Conservation (phyloP, 2,113 vertebrate species). For the Ptychochromis oligacanthus region DNA sequence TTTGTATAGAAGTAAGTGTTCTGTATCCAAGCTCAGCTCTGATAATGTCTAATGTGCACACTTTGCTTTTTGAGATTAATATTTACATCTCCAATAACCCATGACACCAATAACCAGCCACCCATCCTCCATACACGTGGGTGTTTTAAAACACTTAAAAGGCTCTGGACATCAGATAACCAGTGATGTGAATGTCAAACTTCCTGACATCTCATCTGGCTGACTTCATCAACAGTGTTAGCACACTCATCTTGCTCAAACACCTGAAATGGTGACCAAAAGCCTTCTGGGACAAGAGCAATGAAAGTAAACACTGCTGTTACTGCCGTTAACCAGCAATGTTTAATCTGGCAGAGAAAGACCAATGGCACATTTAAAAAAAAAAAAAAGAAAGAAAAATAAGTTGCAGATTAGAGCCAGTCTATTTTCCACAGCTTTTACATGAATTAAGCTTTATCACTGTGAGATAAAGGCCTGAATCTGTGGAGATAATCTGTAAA, state of each 20-base stretch:
- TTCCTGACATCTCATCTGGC: constrained; percentile 49
- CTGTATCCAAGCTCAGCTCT: neutral
- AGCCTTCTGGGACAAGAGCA: neutral
- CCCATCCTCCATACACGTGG: constrained; percentile 12
- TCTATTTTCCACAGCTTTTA: neutral
- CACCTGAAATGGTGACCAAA: neutral
- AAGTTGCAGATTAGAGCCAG: neutral
- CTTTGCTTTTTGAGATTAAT: constrained; percentile 14
- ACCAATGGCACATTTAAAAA: neutral
- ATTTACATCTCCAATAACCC: constrained; percentile 35
- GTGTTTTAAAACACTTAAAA: constrained; percentile 48
- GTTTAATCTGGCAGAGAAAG: neutral
- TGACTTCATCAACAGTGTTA: constrained; percentile 17
- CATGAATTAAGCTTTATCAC: neutral
- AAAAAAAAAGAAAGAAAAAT: no score
- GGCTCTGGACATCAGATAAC: constrained; percentile 14
- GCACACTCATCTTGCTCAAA: constrained; percentile 29
- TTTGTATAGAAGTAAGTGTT: constrained; percentile 34
- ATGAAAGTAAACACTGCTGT: constrained; percentile 7
- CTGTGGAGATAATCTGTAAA: neutral
- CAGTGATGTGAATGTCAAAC: constrained; percentile 44
- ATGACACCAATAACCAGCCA: neutral
- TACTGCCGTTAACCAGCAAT: neutral
- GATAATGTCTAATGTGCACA: constrained; percentile 15
- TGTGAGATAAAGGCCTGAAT: neutral